A percentile compares a stretch with the other conserved stretches of the same genome.
These are phyloP conservation scores for Tetramorium alpestre DNA, from an alignment of 1,140 invertebrate genomes.

Conservation along the genomic window DNA sequence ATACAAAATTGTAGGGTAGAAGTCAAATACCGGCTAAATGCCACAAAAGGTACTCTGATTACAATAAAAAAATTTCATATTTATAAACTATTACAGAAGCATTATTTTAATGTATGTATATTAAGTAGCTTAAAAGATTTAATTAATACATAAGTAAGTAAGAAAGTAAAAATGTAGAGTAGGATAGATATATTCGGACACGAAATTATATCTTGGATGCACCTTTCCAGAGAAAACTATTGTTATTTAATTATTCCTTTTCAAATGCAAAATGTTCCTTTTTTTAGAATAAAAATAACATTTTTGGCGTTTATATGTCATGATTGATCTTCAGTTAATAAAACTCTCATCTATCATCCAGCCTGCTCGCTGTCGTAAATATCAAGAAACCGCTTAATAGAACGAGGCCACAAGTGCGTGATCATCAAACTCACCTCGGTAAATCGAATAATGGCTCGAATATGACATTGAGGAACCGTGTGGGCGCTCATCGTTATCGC, in stretches of 20 bases:
- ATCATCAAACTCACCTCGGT: not conserved
- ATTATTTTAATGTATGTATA: not conserved
- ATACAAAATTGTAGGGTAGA: constrained; percentile 1
- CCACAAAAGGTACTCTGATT: not conserved
- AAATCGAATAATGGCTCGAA: not conserved
- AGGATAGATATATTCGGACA: not conserved
- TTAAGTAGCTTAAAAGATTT: not conserved
- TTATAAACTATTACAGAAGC: too few species aligned
- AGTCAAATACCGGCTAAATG: constrained; percentile 42
- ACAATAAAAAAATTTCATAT: not conserved
- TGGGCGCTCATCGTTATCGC: constrained; percentile 1
- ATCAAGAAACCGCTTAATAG: not conserved
- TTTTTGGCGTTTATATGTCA: not conserved
- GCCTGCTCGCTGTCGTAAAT: not conserved
- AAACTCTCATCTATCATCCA: not conserved
- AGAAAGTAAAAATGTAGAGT: not conserved
- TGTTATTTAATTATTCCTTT: not conserved
- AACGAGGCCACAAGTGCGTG: not conserved
- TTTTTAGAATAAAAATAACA: not conserved
- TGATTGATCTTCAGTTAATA: not conserved
- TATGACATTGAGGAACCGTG: not conserved
- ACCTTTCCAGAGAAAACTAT: not conserved
- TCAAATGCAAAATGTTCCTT: not conserved
- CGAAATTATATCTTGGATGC: too few species aligned
- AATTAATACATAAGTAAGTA: not conserved